phyloP scores from a whole-genome alignment of 2,888 invertebrate species.

The Sycophila texana region DNA sequence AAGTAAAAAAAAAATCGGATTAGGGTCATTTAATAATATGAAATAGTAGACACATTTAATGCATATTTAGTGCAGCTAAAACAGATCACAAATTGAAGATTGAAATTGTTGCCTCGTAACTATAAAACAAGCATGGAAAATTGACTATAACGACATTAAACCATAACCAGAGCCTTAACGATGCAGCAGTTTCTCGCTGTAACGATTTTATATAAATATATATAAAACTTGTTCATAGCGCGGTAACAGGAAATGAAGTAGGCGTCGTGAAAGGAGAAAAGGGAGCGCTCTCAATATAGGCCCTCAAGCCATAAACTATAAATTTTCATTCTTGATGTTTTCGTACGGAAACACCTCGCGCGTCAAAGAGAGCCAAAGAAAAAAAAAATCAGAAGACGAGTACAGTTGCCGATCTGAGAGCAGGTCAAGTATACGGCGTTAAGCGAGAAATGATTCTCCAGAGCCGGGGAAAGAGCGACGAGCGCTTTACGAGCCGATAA shows the following conservation, averaged over 20 bases:
- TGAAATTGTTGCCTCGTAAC: no score
- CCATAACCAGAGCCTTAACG: neutral
- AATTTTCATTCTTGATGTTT: constrained; percentile 61
- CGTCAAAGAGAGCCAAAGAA: constrained; percentile 10
- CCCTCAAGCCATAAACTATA: constrained; percentile 58
- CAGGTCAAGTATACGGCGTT: constrained; percentile 63
- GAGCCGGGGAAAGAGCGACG: constrained; percentile 54
- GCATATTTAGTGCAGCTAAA: no score
- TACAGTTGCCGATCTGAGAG: neutral
- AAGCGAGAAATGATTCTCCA: constrained; percentile 66
- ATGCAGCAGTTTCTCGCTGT: neutral
- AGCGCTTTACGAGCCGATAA: constrained; percentile 65
- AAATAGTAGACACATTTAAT: no score
- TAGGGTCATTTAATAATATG: no score
- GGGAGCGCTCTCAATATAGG: neutral
- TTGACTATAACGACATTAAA: no score
- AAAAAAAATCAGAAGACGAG: neutral
- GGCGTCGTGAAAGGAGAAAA: no score
- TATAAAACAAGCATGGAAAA: no score
- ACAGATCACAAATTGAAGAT: no score
- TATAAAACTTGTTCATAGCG: constrained; percentile 5
- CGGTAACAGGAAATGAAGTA: neutral
- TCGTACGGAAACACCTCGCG: constrained; percentile 40
- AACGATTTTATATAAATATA: constrained; percentile 24
- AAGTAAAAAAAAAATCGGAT: no score